These are phyloP conservation scores for Phrynosoma blainvillii DNA, from an alignment of 2,113 vertebrate species.

Conservation along the genomic window DNA sequence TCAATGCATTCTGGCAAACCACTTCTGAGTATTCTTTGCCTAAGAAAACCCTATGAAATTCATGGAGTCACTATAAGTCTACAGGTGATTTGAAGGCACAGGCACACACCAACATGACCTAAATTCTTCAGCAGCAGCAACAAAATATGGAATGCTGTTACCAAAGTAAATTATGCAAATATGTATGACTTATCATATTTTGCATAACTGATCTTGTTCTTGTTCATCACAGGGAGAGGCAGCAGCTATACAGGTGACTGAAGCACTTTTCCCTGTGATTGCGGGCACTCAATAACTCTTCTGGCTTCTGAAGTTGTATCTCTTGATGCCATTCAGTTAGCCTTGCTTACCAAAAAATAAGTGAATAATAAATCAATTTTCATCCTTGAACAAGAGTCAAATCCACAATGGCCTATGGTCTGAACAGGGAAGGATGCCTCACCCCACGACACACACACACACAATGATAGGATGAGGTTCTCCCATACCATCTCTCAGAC, in stretches of 20 bases:
- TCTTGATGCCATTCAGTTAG: no score
- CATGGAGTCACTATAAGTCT: no score
- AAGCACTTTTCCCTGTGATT: background rate
- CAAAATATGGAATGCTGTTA: background rate
- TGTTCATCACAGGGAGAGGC: background rate
- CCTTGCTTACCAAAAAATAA: no score
- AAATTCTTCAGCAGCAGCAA: background rate
- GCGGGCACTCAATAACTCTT: background rate
- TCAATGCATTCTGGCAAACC: background rate
- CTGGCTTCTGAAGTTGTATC: background rate
- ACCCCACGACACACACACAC: no score
- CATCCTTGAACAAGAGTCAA: no score
- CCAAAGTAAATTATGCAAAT: background rate
- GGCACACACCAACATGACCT: background rate
- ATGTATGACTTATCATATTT: background rate
- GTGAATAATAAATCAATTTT: no score
- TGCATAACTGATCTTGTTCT: background rate
- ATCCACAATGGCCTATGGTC: no score
- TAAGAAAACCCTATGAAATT: no score
- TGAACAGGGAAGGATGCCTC: no score
- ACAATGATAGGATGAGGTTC: no score
- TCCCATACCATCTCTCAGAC: no score
- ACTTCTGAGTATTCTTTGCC: background rate
- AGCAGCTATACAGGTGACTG: background rate
- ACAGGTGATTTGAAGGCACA: no score